Evolutionary conservation across 2,888 invertebrate species (phyloP).

Genomic region (Tenthredo notha): DNA sequence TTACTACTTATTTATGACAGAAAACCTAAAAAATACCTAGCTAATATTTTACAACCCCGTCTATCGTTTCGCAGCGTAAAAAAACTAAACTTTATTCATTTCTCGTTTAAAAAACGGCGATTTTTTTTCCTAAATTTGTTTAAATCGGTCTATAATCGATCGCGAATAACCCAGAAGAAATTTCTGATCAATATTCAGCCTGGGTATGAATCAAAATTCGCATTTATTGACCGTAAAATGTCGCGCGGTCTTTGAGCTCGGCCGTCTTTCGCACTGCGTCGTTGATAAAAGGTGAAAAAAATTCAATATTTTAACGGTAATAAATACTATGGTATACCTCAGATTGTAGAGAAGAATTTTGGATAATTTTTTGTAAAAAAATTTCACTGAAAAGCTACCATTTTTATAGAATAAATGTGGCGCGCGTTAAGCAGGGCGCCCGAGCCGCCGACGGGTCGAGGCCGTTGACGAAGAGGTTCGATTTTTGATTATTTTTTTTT

Average conservation of each 20-base stretch:
- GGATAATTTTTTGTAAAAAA: neutral
- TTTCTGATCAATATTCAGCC: neutral
- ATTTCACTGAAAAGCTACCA: neutral
- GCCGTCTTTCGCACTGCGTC: neutral
- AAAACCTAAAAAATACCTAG: neutral
- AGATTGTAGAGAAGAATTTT: neutral
- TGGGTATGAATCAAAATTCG: neutral
- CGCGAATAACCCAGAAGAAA: neutral
- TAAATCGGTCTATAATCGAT: neutral
- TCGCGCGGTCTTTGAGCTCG: neutral
- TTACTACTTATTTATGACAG: neutral
- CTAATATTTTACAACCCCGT: neutral
- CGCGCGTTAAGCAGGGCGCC: neutral
- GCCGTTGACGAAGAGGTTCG: slow-evolving; percentile 57
- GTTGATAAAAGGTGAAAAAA: neutral
- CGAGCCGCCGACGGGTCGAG: slow-evolving; percentile 60
- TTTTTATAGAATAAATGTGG: neutral
- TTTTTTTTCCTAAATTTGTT: neutral
- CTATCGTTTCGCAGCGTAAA: neutral
- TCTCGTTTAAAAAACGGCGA: neutral
- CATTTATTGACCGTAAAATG: neutral
- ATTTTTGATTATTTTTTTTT: slow-evolving; percentile 40
- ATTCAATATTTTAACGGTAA: neutral
- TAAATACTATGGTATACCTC: neutral
- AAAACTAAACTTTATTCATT: neutral